These are phyloP conservation scores for Nipponia nippon DNA, from an alignment of 2,113 vertebrate genomes.

Conservation along the genomic window DNA sequence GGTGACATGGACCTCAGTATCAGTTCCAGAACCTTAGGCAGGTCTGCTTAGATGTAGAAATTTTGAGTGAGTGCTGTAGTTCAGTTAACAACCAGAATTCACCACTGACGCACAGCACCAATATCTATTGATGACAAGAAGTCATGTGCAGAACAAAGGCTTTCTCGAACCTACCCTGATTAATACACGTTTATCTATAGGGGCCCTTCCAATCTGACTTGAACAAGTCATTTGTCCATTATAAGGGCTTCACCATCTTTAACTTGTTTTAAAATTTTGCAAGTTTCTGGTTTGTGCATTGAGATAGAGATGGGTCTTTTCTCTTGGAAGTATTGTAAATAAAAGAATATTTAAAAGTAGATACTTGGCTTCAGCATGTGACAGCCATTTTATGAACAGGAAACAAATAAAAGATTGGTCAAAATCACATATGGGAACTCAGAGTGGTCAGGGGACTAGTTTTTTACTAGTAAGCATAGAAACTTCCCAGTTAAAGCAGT, in stretches of 20 bases:
- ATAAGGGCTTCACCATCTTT: neutral
- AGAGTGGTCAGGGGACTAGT: neutral
- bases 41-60: neutral
- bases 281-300: neutral
- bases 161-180: neutral
- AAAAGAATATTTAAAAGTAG: neutral
- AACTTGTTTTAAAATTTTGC: neutral
- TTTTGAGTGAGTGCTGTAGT: neutral
- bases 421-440: neutral
- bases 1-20: neutral
- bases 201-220: neutral
- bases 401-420: neutral
- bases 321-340: neutral
- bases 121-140: neutral
- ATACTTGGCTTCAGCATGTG: neutral
- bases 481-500: neutral
- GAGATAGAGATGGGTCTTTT: neutral
- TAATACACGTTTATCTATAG: neutral
- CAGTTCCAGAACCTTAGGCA: neutral
- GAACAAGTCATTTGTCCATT: neutral
- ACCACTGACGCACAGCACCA: neutral
- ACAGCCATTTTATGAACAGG: neutral
- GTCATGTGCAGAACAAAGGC: neutral
- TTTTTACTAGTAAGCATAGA: neutral
- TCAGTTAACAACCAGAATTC: neutral